A percentile compares a stretch with the other conserved stretches of the same genome.
These are phyloP conservation scores for Drosophila parvula DNA, from an alignment of 1,140 invertebrate genomes.

Conservation along the genomic window DNA sequence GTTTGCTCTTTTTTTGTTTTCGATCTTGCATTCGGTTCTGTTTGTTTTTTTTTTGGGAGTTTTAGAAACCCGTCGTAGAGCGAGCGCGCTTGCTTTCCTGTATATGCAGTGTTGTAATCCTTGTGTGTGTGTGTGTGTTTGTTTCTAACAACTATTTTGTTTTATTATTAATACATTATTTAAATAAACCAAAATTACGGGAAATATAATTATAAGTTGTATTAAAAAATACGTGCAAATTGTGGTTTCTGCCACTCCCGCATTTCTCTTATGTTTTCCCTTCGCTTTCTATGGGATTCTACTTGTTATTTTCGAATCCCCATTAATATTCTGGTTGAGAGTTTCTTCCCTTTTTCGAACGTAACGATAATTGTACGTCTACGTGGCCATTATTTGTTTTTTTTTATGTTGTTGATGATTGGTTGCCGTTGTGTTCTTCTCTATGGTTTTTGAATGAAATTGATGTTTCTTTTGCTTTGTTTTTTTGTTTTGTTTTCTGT, in stretches of 20 bases:
- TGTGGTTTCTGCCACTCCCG: constrained; percentile 10
- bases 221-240: constrained; percentile 65
- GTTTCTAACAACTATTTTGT: constrained; percentile 69
- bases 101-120: constrained; percentile 53
- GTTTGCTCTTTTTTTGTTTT: constrained; percentile 31
- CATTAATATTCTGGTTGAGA: constrained; percentile 49
- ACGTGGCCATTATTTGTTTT: constrained; percentile 53
- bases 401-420: constrained; percentile 25
- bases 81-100: constrained; percentile 55
- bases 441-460: constrained; percentile 55
- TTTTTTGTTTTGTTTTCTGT: constrained; percentile 23
- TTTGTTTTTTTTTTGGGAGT: constrained; percentile 34
- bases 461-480: constrained; percentile 34
- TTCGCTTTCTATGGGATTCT: constrained; percentile 24
- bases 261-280: constrained; percentile 33
- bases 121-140: constrained; percentile 31
- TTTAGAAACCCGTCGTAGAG: constrained; percentile 70
- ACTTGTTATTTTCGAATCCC: constrained; percentile 29
- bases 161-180: constrained; percentile 75
- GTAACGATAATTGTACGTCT: constrained; percentile 72
- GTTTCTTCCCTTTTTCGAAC: constrained; percentile 33
- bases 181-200: constrained; percentile 74
- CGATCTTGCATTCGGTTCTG: neutral
- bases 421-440: constrained; percentile 28
- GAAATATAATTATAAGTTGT: constrained; percentile 67